These are phyloP conservation scores for fruit fly (Drosophila melanogaster) DNA, from an alignment of 1,140 invertebrate species.

Conservation along the genomic window DNA sequence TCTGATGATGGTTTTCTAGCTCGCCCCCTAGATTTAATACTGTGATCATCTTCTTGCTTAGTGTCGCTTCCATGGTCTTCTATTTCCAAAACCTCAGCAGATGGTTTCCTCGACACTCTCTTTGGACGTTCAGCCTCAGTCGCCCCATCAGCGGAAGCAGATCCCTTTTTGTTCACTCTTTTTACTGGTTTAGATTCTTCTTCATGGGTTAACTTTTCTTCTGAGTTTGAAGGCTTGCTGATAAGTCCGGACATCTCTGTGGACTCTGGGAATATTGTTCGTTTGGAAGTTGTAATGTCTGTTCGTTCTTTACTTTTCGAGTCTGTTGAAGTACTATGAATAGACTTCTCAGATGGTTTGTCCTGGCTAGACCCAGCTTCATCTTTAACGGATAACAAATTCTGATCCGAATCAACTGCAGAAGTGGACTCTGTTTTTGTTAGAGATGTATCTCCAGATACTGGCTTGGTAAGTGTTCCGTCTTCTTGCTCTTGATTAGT, in stretches of 20 bases:
- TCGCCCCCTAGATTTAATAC: neutral
- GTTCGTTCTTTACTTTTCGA: neutral
- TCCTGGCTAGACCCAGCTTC: neutral
- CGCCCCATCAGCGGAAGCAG: neutral
- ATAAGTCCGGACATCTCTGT: no score
- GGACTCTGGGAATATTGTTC: no score
- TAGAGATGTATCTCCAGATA: neutral
- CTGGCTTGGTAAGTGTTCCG: neutral
- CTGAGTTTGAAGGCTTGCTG: neutral
- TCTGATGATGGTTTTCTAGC: slow-evolving; percentile 1
- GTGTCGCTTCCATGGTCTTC: neutral
- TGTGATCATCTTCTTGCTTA: neutral
- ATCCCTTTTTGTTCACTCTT: slow-evolving; percentile 1
- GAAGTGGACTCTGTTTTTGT: neutral
- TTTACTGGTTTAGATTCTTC: neutral
- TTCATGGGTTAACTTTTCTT: neutral
- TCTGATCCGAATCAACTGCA: neutral
- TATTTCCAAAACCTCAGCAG: neutral
- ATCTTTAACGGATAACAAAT: neutral
- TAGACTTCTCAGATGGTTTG: neutral
- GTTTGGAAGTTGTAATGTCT: neutral
- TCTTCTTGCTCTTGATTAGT: neutral
- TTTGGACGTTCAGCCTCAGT: neutral
- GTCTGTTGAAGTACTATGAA: neutral
- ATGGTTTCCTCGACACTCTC: neutral